A percentile compares a stretch with the other conserved stretches of the same genome.
Evolutionary conservation across 2,113 vertebrate genomes (phyloP).

Genomic region (Antechinus flavipes): DNA sequence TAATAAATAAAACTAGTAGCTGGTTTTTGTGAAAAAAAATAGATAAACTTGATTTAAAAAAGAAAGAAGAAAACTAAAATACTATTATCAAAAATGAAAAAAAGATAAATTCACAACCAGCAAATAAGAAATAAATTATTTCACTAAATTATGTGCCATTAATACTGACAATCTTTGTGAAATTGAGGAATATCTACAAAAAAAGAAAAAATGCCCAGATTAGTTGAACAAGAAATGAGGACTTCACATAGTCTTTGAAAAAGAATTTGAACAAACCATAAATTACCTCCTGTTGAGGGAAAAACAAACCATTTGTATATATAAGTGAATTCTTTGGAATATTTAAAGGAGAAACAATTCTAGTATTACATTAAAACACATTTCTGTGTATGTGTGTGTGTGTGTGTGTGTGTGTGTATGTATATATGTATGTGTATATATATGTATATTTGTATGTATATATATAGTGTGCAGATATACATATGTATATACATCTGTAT

Average conservation of each 20-base stretch:
- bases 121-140: background rate
- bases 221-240: background rate
- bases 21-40: background rate
- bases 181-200: background rate
- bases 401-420: too few relatives aligned
- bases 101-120: background rate
- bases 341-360: background rate
- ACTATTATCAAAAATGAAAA: background rate
- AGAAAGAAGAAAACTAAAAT: background rate
- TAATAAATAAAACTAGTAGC: background rate
- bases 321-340: background rate
- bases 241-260: background rate
- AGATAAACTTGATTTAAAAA: background rate
- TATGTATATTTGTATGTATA: too few relatives aligned
- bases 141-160: background rate
- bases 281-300: too few relatives aligned
- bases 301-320: background rate
- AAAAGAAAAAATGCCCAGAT: background rate
- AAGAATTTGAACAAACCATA: background rate
- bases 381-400: too few relatives aligned
- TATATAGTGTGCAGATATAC: too few relatives aligned
- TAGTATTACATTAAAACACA: background rate
- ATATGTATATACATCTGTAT: background rate
- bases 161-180: background rate
- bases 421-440: too few relatives aligned